Percentiles rank a stretch among this genome's conserved stretches.
These are phyloP conservation scores for Poliocrania exsul DNA, from an alignment of 2,797 vertebrate genomes.

Conservation along the genomic window DNA sequence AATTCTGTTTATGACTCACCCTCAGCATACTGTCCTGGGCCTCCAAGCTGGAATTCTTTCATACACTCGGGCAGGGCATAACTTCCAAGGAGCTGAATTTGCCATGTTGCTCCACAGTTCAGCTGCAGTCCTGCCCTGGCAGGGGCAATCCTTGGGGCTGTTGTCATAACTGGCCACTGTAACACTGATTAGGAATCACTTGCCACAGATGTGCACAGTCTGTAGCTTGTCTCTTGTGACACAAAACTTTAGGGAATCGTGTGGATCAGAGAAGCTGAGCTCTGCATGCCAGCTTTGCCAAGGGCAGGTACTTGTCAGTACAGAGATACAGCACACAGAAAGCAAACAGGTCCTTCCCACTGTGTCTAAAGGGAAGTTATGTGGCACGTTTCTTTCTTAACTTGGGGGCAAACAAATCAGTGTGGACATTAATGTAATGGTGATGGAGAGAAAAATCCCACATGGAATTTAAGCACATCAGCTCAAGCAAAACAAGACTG, in stretches of 20 bases:
- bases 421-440: neutral
- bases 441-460: neutral
- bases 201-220: neutral
- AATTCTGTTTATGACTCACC: rapidly evolving
- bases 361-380: neutral
- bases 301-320: no score
- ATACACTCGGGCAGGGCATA: rapidly evolving
- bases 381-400: neutral
- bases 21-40: rapidly evolving
- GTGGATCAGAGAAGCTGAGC: neutral
- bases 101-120: rapidly evolving
- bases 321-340: neutral
- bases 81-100: neutral
- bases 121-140: rapidly evolving
- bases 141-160: neutral
- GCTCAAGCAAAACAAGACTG: neutral
- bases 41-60: neutral
- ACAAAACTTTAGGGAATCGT: neutral
- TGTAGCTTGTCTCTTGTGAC: neutral
- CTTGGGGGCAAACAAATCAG: neutral
- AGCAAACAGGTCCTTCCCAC: rapidly evolving
- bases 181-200: neutral
- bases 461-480: neutral
- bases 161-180: neutral
- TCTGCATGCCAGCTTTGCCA: neutral